Conservation (phyloP, 1,140 invertebrate species). For the Lordiphosa collinella region DNA sequence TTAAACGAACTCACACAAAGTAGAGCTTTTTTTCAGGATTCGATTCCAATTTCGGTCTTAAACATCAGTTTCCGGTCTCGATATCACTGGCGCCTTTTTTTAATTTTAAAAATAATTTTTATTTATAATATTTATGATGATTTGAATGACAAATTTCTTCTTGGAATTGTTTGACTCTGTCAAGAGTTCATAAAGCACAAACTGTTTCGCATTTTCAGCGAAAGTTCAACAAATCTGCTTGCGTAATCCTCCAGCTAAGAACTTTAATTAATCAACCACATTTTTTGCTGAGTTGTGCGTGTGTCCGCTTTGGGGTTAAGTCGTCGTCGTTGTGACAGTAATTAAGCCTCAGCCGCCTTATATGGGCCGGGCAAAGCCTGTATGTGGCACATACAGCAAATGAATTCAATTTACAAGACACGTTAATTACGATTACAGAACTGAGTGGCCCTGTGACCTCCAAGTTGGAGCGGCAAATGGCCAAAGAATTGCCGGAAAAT, state of each 20-base stretch:
- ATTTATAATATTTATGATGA: too few relatives aligned
- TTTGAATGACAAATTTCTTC: background rate
- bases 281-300: constrained; percentile 14
- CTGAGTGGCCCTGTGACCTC: constrained; percentile 31
- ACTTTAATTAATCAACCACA: constrained; percentile 54
- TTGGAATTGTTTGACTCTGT: background rate
- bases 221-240: constrained; percentile 35
- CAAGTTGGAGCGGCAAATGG: constrained; percentile 24
- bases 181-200: too few relatives aligned
- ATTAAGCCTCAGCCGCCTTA: constrained; percentile 45
- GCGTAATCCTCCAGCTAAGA: constrained; percentile 32
- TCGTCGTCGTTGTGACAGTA: constrained; percentile 37
- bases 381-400: constrained; percentile 12
- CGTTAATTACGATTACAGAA: constrained; percentile 59
- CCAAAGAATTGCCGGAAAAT: constrained; percentile 49
- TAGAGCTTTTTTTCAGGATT: too few relatives aligned
- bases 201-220: background rate
- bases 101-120: too few relatives aligned
- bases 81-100: too few relatives aligned
- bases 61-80: too few relatives aligned
- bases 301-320: constrained; percentile 17
- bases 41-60: too few relatives aligned
- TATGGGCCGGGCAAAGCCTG: constrained; percentile 12
- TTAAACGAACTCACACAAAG: too few relatives aligned
- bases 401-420: constrained; percentile 47